Conservation (phyloP, 2,888 invertebrate species). For the Dryococelus australis region DNA sequence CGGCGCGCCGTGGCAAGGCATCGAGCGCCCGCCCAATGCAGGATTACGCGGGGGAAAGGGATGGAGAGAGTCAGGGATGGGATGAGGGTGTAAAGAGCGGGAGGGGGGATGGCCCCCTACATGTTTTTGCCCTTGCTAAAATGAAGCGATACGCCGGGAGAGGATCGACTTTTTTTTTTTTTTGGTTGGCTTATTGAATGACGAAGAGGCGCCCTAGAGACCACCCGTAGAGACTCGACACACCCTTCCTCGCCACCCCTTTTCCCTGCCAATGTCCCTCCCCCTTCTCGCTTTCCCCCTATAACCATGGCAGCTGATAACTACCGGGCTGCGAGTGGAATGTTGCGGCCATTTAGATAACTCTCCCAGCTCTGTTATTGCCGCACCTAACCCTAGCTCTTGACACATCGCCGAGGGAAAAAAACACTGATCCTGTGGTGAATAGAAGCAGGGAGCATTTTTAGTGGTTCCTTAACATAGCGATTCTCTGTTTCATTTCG, state of each 20-base stretch:
- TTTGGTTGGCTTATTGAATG: not conserved
- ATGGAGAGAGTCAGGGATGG: too few species aligned
- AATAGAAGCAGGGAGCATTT: too few species aligned
- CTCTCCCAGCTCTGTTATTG: not conserved
- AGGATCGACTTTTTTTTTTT: not conserved
- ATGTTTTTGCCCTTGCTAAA: not conserved
- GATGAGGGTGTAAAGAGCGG: not conserved
- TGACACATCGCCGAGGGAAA: too few species aligned
- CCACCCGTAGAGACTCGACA: not conserved
- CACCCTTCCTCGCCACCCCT: not conserved
- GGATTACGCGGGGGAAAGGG: too few species aligned
- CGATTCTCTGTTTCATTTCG: too few species aligned
- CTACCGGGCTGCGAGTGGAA: not conserved
- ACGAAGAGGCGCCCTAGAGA: not conserved
- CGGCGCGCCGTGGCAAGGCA: not conserved
- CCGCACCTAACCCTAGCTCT: too few species aligned
- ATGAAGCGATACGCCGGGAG: not conserved
- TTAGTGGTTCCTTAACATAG: too few species aligned
- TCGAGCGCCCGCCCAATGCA: too few species aligned
- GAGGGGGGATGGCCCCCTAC: not conserved
- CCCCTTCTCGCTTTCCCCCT: not conserved
- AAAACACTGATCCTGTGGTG: too few species aligned
- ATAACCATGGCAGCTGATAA: not conserved
- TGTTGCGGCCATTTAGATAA: not conserved
- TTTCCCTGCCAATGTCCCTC: too few species aligned